Conservation (phyloP, 2,888 invertebrate species). For the Glyphotaelius pellucidus region DNA sequence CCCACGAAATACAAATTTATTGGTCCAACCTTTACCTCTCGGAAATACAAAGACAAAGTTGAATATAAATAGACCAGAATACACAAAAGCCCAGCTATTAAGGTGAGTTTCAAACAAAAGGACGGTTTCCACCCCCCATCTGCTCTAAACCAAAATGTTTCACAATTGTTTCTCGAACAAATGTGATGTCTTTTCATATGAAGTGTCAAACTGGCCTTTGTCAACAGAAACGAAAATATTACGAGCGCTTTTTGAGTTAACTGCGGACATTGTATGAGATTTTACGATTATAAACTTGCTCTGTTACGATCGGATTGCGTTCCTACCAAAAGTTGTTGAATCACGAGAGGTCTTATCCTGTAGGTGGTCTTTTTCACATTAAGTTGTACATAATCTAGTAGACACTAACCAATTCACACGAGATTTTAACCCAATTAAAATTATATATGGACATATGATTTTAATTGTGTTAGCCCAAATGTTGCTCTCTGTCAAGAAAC, state of each 20-base stretch:
- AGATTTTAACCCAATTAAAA: no score
- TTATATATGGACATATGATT: no score
- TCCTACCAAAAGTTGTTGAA: not conserved
- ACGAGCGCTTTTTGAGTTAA: not conserved
- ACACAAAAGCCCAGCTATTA: conserved; percentile 15
- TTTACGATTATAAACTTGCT: not conserved
- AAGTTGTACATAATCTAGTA: not conserved
- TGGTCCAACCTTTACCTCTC: not conserved
- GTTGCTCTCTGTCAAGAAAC: no score
- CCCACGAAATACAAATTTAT: not conserved
- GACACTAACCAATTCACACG: not conserved
- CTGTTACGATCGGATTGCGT: not conserved
- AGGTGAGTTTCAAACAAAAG: conserved; percentile 43
- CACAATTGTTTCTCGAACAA: conserved; percentile 62
- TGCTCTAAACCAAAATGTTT: conserved; percentile 40
- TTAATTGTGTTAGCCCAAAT: no score
- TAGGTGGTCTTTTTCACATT: not conserved
- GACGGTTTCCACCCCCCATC: conserved; percentile 11
- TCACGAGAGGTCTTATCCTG: not conserved
- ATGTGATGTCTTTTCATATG: conserved; percentile 58
- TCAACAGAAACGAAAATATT: conserved; percentile 56
- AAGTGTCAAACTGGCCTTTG: conserved; percentile 48
- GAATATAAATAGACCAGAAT: not conserved
- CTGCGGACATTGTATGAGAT: not conserved
- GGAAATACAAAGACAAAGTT: not conserved